These are phyloP conservation scores for Harlomillsia oculata DNA, from an alignment of 1,140 invertebrate genomes.

Conservation along the genomic window DNA sequence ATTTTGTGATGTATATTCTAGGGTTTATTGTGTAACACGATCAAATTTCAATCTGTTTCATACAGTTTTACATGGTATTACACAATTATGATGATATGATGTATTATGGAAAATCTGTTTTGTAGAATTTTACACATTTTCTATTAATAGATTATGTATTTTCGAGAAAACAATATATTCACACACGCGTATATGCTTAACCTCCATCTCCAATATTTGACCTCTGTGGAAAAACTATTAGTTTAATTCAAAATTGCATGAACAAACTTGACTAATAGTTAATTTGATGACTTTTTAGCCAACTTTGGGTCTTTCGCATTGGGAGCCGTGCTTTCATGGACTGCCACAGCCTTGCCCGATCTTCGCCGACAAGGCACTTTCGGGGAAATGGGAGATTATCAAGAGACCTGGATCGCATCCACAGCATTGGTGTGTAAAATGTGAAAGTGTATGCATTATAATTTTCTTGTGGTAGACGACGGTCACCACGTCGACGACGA, in stretches of 20 bases:
- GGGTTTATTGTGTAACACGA: too few species aligned
- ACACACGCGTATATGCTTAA: neutral
- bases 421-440: constrained; percentile 9
- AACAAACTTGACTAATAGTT: too few species aligned
- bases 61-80: too few species aligned
- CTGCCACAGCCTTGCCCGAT: constrained; percentile 30
- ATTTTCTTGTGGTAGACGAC: too few species aligned
- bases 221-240: neutral
- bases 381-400: constrained; percentile 9
- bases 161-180: too few species aligned
- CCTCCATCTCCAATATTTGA: neutral
- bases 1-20: too few species aligned
- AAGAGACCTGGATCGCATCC: constrained; percentile 31
- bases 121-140: too few species aligned
- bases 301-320: constrained; percentile 26
- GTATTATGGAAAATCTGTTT: too few species aligned
- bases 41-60: too few species aligned
- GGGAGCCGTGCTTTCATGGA: constrained; percentile 22
- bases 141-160: too few species aligned
- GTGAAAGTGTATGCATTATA: neutral
- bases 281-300: constrained; percentile 15
- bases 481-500: too few species aligned
- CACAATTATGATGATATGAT: too few species aligned
- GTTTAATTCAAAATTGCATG: neutral
- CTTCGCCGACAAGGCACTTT: constrained; percentile 14